phyloP scores from a whole-genome alignment of 2,797 vertebrate species.

The Paguma larvata region DNA sequence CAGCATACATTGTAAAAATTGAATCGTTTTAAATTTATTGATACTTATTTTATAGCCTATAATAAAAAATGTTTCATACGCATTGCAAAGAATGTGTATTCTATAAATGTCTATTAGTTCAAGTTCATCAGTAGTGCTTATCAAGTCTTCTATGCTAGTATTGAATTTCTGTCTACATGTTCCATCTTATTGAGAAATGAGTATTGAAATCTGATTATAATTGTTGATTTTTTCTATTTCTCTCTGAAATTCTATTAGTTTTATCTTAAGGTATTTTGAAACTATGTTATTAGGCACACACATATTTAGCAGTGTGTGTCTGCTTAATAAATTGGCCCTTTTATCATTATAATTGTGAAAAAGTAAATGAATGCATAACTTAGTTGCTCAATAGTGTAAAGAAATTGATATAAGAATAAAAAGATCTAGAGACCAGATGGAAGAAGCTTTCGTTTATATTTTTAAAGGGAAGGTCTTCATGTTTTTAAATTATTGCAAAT shows the following conservation, averaged over 20 bases:
- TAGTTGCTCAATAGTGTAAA: background rate
- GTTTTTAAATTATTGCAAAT: background rate
- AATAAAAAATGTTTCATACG: no score
- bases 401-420: background rate
- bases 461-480: background rate
- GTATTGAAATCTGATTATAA: background rate
- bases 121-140: no score
- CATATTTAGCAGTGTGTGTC: background rate
- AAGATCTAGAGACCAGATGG: background rate
- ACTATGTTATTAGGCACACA: background rate
- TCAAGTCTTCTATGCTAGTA: no score
- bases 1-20: no score
- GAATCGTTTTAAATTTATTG: no score
- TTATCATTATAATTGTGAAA: background rate
- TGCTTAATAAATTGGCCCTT: background rate
- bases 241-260: background rate
- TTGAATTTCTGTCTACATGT: no score
- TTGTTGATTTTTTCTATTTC: background rate
- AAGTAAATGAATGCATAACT: background rate
- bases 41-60: no score
- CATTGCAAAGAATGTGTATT: no score
- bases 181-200: no score
- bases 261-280: background rate
- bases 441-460: background rate
- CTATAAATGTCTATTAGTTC: no score